Base-by-base conservation (phyloP, 1,140 invertebrate genomes). In the Orchesella cincta region DNA sequence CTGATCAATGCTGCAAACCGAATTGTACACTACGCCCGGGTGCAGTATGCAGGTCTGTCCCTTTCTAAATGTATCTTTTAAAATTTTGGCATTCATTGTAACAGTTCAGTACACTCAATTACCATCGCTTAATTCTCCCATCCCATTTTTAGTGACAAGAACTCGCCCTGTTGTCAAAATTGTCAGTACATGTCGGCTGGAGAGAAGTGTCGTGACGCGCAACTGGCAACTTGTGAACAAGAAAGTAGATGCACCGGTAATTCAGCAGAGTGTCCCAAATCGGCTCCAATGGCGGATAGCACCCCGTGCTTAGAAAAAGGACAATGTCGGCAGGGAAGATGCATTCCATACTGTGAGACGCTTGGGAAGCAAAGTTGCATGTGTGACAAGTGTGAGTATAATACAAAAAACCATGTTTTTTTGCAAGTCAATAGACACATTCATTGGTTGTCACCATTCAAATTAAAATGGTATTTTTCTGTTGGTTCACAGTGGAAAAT, bases 331-430 rank as follows among this genome's bases (percentile, higher is more conserved):
- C 88, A 88, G 81, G 95, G 95, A 39, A 92, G 93, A 84, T 98
- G 95, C 85, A 89, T 95, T 79, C 93, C 95, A 1, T 97, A 94
- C 85, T 98, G 95, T 85, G 95, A 97, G 87, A 96, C 93, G 1
- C 93, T 94, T 84, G 93, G 93, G 46, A 87, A 93, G 82, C 93
- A 94, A 84, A 96, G 94, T 85, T 97, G 95, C 87, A 95, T 97
- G 93, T 98, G 95, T 86, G 95, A 97, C 84, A 93, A 92, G 80
- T 92, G 94, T 93, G 88, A 87, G 89, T 85, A 71, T 5, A 20
- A 12, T 31, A 34, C 14, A 34, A 14, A 29, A 8, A 34, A 12
- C 29, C 28, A 1, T 76, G 79, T 28, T 34, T 75, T 14, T 54
- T 51, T 23, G 18, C 35, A n/a, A n/a, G 28, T 33, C 23, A 2